Evolutionary conservation across 2,797 vertebrate species (phyloP).

Genomic region (Rhadinocentrus ornatus): DNA sequence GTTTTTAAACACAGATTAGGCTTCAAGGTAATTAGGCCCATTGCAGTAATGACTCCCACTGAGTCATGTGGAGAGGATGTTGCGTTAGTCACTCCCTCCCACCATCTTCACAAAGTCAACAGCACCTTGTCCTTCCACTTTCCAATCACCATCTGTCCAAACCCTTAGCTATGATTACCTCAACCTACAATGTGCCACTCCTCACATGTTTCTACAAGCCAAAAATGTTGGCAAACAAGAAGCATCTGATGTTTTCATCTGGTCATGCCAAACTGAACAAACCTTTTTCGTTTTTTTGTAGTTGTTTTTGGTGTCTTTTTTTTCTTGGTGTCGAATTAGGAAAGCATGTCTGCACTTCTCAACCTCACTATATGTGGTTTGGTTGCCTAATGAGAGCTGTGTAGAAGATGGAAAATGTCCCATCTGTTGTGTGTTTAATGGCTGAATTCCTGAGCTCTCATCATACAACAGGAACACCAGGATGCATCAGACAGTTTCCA

Average conservation of each 20-base stretch:
- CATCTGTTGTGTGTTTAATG: constrained; percentile 77
- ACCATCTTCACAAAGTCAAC: constrained; percentile 61
- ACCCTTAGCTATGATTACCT: constrained; percentile 55
- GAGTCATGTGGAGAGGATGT: constrained; percentile 58
- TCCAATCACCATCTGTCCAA: constrained; percentile 70
- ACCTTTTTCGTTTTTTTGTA: constrained; percentile 5
- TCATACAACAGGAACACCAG: constrained; percentile 65
- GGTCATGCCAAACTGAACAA: constrained; percentile 46
- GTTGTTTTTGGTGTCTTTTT: not conserved
- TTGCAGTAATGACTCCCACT: constrained; percentile 71
- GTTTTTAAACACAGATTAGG: constrained; percentile 76
- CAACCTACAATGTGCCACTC: constrained; percentile 25
- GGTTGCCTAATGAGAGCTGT: constrained; percentile 62
- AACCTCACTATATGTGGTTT: constrained; percentile 65
- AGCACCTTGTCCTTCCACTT: constrained; percentile 56
- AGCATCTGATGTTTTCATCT: constrained; percentile 39
- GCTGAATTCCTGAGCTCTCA: constrained; percentile 68
- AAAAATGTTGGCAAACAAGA: constrained; percentile 26
- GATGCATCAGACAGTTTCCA: constrained; percentile 76
- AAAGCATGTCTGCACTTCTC: constrained; percentile 56
- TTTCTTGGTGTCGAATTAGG: constrained; percentile 49
- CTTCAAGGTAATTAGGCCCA: constrained; percentile 71
- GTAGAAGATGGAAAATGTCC: constrained; percentile 59
- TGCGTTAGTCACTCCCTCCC: constrained; percentile 62
- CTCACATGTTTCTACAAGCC: constrained; percentile 13